Evolutionary conservation across 2,113 vertebrate genomes (phyloP).

Genomic region (Oreochromis spilurus): DNA sequence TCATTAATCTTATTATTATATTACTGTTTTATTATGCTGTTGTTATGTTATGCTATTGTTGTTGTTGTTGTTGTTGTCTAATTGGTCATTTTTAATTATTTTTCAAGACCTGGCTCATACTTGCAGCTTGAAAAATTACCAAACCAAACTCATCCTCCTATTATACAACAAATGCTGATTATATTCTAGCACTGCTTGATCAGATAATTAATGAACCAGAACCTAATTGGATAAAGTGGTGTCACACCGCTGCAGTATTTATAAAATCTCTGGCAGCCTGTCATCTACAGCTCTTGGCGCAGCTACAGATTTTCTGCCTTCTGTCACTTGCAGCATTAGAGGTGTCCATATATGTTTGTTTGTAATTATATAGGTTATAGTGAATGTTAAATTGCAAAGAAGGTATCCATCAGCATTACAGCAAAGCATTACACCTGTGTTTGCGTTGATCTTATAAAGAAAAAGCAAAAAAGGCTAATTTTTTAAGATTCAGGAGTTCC

Average conservation of each 20-base stretch:
- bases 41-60: not conserved
- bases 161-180: not conserved
- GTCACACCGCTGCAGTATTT: conserved; percentile 3
- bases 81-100: not conserved
- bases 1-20: not conserved
- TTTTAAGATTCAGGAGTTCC: not conserved
- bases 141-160: not conserved
- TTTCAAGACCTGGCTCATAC: not conserved
- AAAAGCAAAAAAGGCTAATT: not conserved
- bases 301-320: not conserved
- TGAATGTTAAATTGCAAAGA: not conserved
- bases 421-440: not conserved
- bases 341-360: not conserved
- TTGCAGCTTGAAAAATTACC: not conserved
- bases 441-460: not conserved
- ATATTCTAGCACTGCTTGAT: conserved; percentile 6
- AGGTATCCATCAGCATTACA: not conserved
- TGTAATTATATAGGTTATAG: not conserved
- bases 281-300: conserved; percentile 17
- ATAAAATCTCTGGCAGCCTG: conserved; percentile 22
- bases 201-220: conserved; percentile 15
- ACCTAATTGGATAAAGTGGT: conserved; percentile 15
- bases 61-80: not conserved
- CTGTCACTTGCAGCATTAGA: not conserved
- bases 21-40: not conserved